phyloP scores from a whole-genome alignment of 2,888 invertebrate genomes.

The Polietes domitor region DNA sequence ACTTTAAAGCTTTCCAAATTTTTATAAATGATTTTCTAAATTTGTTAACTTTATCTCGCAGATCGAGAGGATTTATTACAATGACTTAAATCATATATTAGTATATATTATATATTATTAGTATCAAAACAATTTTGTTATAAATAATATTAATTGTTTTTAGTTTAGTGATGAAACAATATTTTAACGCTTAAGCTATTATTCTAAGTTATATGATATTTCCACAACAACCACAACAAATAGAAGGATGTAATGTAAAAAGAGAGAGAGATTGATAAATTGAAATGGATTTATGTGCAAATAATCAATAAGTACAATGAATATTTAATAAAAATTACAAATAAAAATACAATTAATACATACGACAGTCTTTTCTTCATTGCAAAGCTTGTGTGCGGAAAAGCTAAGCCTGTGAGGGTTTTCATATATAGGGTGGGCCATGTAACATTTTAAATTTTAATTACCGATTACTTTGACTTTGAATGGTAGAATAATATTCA shows the following conservation, averaged over 20 bases:
- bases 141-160: slow-evolving; percentile 19
- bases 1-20: not conserved
- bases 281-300: slow-evolving; percentile 61
- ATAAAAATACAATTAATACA: not conserved
- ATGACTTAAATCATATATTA: not conserved
- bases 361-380: too few species aligned
- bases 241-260: not conserved
- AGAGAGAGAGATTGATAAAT: not conserved
- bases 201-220: slow-evolving; percentile 25
- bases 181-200: slow-evolving; percentile 33
- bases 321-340: slow-evolving; percentile 35
- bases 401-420: too few species aligned
- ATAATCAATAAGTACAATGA: slow-evolving; percentile 63
- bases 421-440: too few species aligned
- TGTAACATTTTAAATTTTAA: too few species aligned
- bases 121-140: not conserved
- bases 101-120: too few species aligned
- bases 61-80: slow-evolving; percentile 3
- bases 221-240: not conserved
- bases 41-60: not conserved
- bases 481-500: too few species aligned
- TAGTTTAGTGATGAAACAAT: slow-evolving; percentile 26
- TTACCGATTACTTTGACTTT: too few species aligned
- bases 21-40: not conserved
- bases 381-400: too few species aligned